Percentiles rank a stretch among this genome's conserved stretches.
phyloP scores from a whole-genome alignment of 2,888 invertebrate genomes.

The Lycocerus yunnanus region DNA sequence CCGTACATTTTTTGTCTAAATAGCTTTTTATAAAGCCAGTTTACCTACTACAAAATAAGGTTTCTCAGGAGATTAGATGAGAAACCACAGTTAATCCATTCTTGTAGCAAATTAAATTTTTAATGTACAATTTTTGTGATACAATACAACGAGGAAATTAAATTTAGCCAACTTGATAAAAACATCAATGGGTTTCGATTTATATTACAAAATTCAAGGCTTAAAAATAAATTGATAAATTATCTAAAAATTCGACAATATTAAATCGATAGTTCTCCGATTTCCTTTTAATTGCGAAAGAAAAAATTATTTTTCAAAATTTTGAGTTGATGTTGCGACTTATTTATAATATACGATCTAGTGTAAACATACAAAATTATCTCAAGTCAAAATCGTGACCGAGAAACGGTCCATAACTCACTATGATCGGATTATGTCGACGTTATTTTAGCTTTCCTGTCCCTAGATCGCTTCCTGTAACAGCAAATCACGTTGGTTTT shows the following conservation, averaged over 20 bases:
- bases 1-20: neutral
- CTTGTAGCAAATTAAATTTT: neutral
- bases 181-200: too few species aligned
- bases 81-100: neutral
- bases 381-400: conserved; percentile 43
- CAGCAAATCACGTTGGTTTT: conserved; percentile 24
- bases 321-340: neutral
- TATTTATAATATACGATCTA: neutral
- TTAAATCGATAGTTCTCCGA: neutral
- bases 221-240: too few species aligned
- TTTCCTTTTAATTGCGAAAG: neutral
- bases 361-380: conserved; percentile 37
- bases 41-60: neutral
- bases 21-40: neutral
- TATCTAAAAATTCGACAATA: neutral
- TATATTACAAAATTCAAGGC: too few species aligned
- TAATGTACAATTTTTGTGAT: neutral
- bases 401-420: conserved; percentile 39
- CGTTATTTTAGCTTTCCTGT: conserved; percentile 36
- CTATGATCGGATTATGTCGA: conserved; percentile 41
- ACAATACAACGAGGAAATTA: neutral
- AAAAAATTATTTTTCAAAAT: neutral
- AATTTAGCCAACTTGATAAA: neutral
- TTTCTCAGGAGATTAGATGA: neutral
- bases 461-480: conserved; percentile 34